Base-by-base conservation (phyloP, 2,888 invertebrate species). In the Dolomedes plantarius region DNA sequence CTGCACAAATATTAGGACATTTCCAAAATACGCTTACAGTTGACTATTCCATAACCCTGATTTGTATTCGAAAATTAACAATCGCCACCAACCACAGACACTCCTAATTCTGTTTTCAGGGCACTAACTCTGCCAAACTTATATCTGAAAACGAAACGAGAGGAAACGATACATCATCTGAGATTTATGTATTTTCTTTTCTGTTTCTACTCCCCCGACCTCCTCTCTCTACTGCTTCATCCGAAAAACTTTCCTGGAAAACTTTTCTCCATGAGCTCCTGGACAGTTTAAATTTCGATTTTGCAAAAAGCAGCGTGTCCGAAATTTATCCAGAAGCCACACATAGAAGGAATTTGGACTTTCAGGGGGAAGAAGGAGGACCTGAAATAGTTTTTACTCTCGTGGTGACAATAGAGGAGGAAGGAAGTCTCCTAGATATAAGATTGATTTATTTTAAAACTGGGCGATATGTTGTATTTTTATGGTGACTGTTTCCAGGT, bases 211-310 rank as follows among this genome's bases (percentile, higher is more conserved):
- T 23, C 56, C 56, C 23, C 16, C 46, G 41, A 9, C n/a, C 16
- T 46, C 41, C 41, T 46, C 41, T n/a, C 41, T 6, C 41, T 16
- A 9, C 16, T n/a, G n/a, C n/a, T n/a, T n/a, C n/a, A n/a, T n/a
- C n/a, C n/a, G n/a, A n/a, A 56, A 56, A 23, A 56, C 56, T 56
- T 56, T 23, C 56, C 23, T 23, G 23, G 23, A n/a, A 56, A 56
- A 56, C 56, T 56, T 56, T 56, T 56, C 56, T 56, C 23, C 56
- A 23, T 23, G 56, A 56, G 56, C 56, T 56, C 56, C 23, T 56
- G 56, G 23, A 56, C 56, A 56, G 56, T 56, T 56, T 56, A 56
- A 56, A 56, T 56, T 56, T 56, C 56, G 56, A 56, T 56, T 56
- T 56, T 23, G 23, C 13, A 46, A 46, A 46, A 46, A 2, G 9